These are phyloP conservation scores for Dorcus parallelipipedus DNA, from an alignment of 2,888 invertebrate species.

Conservation along the genomic window DNA sequence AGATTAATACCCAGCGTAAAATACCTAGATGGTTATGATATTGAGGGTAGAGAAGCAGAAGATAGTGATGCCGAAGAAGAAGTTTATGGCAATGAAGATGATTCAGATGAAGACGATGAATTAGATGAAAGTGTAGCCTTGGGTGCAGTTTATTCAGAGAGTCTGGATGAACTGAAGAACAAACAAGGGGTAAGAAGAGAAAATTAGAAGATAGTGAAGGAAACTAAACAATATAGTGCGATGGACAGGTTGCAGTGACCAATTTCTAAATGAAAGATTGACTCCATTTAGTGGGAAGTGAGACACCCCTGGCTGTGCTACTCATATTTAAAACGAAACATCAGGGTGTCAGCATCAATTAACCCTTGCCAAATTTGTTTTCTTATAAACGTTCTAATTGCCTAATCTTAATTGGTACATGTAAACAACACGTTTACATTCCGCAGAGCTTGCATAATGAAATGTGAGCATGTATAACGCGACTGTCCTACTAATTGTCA, in stretches of 20 bases:
- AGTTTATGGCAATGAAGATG: constrained; percentile 74
- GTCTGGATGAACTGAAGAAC: constrained; percentile 57
- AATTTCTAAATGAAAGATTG: constrained; percentile 15
- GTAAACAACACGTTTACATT: too few relatives aligned
- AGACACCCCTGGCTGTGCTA: constrained; percentile 30
- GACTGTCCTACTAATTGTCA: too few relatives aligned
- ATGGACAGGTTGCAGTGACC: constrained; percentile 17
- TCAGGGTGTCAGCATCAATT: constrained; percentile 16
- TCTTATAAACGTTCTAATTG: too few relatives aligned
- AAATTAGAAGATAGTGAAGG: constrained; percentile 64
- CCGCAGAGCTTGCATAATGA: too few relatives aligned
- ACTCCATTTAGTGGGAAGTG: constrained; percentile 21
- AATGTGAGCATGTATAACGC: too few relatives aligned
- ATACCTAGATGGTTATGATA: constrained; percentile 86
- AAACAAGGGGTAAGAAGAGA: constrained; percentile 68
- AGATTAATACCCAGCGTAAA: constrained; percentile 83
- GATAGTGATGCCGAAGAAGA: constrained; percentile 78
- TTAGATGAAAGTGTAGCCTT: constrained; percentile 42
- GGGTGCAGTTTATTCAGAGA: constrained; percentile 50
- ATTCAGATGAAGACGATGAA: constrained; percentile 41
- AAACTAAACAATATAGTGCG: constrained; percentile 31
- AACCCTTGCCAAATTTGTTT: too few relatives aligned
- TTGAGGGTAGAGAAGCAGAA: constrained; percentile 76
- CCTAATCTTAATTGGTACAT: too few relatives aligned
- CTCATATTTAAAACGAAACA: constrained; percentile 18